Evolutionary conservation across 2,113 vertebrate genomes (phyloP), one percentile per base, ranked within the genome.

Genomic region (Plestiodon gilberti): DNA sequence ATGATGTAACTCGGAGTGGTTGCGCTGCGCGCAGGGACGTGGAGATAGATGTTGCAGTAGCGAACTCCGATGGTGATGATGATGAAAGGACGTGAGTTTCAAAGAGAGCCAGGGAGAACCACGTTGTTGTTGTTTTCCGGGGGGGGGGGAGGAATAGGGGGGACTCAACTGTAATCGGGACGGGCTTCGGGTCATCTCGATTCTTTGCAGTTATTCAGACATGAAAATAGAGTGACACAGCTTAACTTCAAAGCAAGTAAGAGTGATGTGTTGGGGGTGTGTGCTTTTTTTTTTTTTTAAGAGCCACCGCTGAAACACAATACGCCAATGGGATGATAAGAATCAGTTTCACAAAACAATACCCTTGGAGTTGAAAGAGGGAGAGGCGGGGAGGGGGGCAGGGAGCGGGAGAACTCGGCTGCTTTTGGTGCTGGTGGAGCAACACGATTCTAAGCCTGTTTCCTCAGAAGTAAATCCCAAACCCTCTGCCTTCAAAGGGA

Each of bases 211-310:
- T 94, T 91, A 94, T 92, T 95, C 94, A 94, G 88, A 96, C 95
- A 84, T 90, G 90, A 92, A 92, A 96, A 95, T 86, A 88, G 94
- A 96, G 94, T 93, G 91, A 96, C 95, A 95, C 93, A 93, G 89
- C 96, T 96, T 90, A 95, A 96, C 96, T 96, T 96, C 96, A 97
- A 96, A 97, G 96, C 93, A 95, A 96, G 92, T 96, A 94, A 25
- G 92, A 77, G 77, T 87, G 55, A 4, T 62, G 78, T 25, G 78
- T 25, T 25, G 35, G 23, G 18, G 70, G 18, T 15, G 4, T 13
- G 22, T 3, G 9, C 38, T 8, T 55, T n/a, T 67, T 20, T 67
- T 30, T 6, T 92, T 92, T 96, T 96, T 90, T 94, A 94, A 94
- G 89, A 90, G 95, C 93, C 94, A 92, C 94, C 91, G 88, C 88